Evolutionary conservation across 64 coral and sea anemone species (phyloP).

Genomic region (Stichodactyla mertensii): DNA sequence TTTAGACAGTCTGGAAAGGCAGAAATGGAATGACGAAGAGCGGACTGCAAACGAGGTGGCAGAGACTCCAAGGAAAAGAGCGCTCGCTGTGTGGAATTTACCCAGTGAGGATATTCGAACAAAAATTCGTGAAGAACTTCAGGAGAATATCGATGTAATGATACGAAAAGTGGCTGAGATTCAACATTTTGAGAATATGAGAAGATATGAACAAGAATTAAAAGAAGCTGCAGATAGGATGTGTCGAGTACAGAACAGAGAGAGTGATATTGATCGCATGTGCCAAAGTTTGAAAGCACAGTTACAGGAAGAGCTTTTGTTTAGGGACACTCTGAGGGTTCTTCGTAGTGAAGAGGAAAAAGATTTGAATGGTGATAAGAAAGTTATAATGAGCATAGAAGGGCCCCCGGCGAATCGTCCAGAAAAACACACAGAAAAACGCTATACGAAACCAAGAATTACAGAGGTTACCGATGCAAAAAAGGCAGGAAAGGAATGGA

Average conservation of each 20-base stretch:
- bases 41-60: neutral
- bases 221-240: constrained; percentile 46
- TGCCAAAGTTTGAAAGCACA: constrained; percentile 24
- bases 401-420: neutral
- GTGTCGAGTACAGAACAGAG: constrained; percentile 31
- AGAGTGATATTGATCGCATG: constrained; percentile 29
- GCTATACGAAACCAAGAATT: neutral
- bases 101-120: neutral
- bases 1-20: neutral
- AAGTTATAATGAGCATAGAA: neutral
- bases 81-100: neutral
- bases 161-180: constrained; percentile 59
- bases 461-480: neutral
- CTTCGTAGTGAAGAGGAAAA: neutral
- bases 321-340: constrained; percentile 12
- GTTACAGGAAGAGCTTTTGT: constrained; percentile 38
- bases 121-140: constrained; percentile 33
- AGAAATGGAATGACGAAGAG: neutral
- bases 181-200: constrained; percentile 49
- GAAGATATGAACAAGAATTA: constrained; percentile 28
- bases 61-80: neutral
- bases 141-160: constrained; percentile 51
- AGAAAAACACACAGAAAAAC: neutral
- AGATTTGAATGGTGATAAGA: neutral
- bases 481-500: constrained; percentile 19